Base-by-base conservation (phyloP, 2,888 invertebrate genomes). In the Opisthograptis luteolata region DNA sequence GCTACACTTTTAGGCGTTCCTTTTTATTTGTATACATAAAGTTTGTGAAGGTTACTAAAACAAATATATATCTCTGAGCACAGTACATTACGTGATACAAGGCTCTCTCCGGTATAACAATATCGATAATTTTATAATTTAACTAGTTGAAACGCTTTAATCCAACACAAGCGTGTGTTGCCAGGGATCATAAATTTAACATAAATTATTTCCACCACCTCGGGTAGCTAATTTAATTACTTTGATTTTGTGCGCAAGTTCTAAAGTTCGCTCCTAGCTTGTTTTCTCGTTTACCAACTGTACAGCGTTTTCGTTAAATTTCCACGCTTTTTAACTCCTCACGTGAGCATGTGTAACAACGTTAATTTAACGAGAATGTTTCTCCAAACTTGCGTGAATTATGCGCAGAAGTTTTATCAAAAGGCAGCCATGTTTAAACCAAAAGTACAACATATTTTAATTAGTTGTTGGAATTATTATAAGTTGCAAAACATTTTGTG, bases 231-330 rank as follows among this genome's bases (percentile, higher is more conserved):
- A 53, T 47, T 53, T 34, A 35, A 47, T 53, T 43, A 47, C 35
- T 53, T 47, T 47, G 47, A 53, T 47, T 47, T 30, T 22, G 22
- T 32, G 20, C 30, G 19, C 32, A 42, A 40, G 50, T 40, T 53
- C 0, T 14, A 15, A 47, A 46, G 43, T 47, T 43, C 6, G 6
- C 34, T 30, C n/a, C 25, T 15, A 31, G 30, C 43, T 47, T 44
- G 44, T 36, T 40, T 48, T 48, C 53, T 48, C 34, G 36, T 47
- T 43, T 28, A 17, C 42, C 13, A 34, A 43, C 27, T 53, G n/a
- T n/a, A 35, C 13, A 12, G 25, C 5, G 20, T 30, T 34, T 30
- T 3, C 12, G 32, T 40, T 39, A 13, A 28, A 44, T 44, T 44
- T 28, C 25, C 31, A 43, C 49, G 49, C 28, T 31, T 36, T 31